These are phyloP conservation scores for Hormaphis cornu DNA, from an alignment of 1,140 invertebrate species.

Conservation along the genomic window DNA sequence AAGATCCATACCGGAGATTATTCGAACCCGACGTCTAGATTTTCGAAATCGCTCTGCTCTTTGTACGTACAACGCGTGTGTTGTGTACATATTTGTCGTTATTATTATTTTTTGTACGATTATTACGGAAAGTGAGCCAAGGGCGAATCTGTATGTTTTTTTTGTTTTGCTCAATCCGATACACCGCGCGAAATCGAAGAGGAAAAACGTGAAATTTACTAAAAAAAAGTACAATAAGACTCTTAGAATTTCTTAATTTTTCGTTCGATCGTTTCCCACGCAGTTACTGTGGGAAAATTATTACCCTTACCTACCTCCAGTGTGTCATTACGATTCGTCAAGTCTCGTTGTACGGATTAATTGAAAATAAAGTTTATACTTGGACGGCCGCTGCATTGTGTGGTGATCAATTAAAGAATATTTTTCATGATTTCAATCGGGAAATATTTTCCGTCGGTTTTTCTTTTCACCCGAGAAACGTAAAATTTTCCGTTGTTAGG, in stretches of 20 bases:
- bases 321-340: too few species aligned
- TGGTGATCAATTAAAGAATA: too few species aligned
- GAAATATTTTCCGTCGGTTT: too few species aligned
- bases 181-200: not conserved
- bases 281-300: slow-evolving; percentile 11
- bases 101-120: not conserved
- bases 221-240: not conserved
- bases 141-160: slow-evolving; percentile 1
- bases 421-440: too few species aligned
- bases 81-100: not conserved
- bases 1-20: not conserved
- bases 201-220: not conserved
- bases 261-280: slow-evolving; percentile 6
- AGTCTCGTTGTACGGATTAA: too few species aligned
- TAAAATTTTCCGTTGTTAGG: too few species aligned
- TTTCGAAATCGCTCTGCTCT: not conserved
- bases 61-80: not conserved
- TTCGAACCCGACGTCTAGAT: not conserved
- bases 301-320: too few species aligned
- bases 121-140: slow-evolving; percentile 23
- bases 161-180: too few species aligned
- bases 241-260: slow-evolving; percentile 16
- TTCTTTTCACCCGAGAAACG: too few species aligned
- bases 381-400: too few species aligned
- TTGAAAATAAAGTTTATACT: too few species aligned